Evolutionary conservation across 2,888 invertebrate species (phyloP).

Genomic region (Argynnis bischoffii): DNA sequence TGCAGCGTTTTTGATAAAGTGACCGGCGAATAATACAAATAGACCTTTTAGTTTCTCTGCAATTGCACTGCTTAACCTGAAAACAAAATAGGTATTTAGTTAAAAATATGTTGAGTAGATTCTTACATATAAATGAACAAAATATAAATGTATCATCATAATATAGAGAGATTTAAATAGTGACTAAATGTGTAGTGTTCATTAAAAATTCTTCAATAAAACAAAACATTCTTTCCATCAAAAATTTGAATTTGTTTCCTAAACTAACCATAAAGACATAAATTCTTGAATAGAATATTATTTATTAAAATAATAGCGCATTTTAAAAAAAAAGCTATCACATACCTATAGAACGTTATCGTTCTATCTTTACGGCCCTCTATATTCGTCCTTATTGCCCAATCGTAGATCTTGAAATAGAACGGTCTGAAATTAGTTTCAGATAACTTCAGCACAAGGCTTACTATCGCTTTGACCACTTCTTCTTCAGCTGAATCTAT

Average conservation of each 20-base stretch:
- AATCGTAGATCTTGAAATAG: conserved; percentile 92
- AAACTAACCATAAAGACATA: no score
- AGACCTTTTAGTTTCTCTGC: conserved; percentile 92
- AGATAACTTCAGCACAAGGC: conserved; percentile 92
- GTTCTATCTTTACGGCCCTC: conserved; percentile 84
- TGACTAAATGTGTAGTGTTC: no score
- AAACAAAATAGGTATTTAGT: conserved; percentile 45
- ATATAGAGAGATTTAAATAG: not conserved
- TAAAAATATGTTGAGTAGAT: conserved; percentile 17
- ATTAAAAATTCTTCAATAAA: no score
- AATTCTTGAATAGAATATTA: no score
- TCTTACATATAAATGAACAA: not conserved
- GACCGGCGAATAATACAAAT: conserved; percentile 94
- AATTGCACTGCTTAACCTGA: conserved; percentile 87
- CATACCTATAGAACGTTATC: conserved; percentile 91
- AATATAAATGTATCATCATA: not conserved
- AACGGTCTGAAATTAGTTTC: conserved; percentile 94
- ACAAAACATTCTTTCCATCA: no score
- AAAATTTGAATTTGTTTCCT: no score
- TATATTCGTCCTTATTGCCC: conserved; percentile 87
- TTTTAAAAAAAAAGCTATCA: conserved; percentile 33
- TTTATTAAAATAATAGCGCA: no score
- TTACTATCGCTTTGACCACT: conserved; percentile 89
- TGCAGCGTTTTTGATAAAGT: conserved; percentile 91
- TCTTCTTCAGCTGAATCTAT: conserved; percentile 86